A percentile compares a stretch with the other conserved stretches of the same genome.
phyloP scores from a whole-genome alignment of 35 echinoderm and acorn worm genomes.

The Heliocidaris erythrogramma region DNA sequence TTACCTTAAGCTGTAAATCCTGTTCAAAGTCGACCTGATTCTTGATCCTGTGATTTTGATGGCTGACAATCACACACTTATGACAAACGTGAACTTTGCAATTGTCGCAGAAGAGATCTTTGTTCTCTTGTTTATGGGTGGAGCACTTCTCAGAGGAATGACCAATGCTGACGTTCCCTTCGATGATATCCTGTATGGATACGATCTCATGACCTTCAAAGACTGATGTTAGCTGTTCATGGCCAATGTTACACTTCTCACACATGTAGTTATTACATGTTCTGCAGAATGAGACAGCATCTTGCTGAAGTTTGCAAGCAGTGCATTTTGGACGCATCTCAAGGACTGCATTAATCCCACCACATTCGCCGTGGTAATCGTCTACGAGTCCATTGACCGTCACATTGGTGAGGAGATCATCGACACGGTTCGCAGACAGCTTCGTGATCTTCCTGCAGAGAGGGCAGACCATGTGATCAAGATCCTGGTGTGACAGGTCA shows the following conservation, averaged over 20 bases:
- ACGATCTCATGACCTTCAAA: neutral
- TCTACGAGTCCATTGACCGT: neutral
- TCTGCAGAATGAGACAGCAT: neutral
- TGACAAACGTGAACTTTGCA: too few relatives aligned
- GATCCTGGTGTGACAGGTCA: neutral
- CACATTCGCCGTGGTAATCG: neutral
- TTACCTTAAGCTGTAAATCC: too few relatives aligned
- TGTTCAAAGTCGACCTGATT: too few relatives aligned
- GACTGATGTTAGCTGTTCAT: too few relatives aligned
- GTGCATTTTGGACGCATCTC: neutral
- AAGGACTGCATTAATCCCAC: neutral
- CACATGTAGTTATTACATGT: neutral
- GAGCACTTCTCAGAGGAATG: neutral
- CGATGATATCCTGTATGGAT: neutral
- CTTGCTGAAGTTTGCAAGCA: neutral
- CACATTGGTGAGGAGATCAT: slow-evolving; percentile 3
- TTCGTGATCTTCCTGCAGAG: neutral
- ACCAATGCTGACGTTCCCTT: neutral
- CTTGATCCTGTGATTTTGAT: too few relatives aligned
- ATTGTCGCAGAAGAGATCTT: too few relatives aligned
- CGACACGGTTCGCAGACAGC: slow-evolving; percentile 12
- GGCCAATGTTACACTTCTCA: too few relatives aligned
- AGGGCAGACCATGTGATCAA: neutral
- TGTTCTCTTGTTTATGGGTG: neutral
- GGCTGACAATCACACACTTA: too few relatives aligned